These are phyloP conservation scores for Zaprionus inermis DNA, from an alignment of 1,140 invertebrate species.

Conservation along the genomic window DNA sequence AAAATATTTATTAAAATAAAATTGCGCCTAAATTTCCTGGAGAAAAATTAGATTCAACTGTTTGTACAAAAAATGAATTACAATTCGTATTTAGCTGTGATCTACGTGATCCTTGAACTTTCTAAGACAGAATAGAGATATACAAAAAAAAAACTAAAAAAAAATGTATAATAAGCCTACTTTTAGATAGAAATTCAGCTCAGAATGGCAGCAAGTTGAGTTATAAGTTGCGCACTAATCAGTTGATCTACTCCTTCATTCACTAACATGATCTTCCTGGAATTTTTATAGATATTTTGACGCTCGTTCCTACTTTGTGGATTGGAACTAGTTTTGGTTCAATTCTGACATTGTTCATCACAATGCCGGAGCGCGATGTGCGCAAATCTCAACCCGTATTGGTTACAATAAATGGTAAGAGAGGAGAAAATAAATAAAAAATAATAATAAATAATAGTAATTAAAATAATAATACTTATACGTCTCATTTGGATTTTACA, in stretches of 20 bases:
- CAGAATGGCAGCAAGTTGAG: not conserved
- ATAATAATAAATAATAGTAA: conserved; percentile 21
- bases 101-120: too few species aligned
- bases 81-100: too few species aligned
- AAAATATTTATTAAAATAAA: too few species aligned
- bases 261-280: not conserved
- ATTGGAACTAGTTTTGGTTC: conserved; percentile 98
- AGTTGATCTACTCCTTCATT: not conserved
- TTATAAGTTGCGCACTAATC: not conserved
- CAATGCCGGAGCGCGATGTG: conserved; percentile 92
- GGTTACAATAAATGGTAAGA: conserved; percentile 94
- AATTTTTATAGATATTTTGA: conserved; percentile 67
- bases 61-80: too few species aligned
- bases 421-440: not conserved
- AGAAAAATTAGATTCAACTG: too few species aligned
- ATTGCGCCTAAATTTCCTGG: too few species aligned
- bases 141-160: too few species aligned
- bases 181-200: not conserved
- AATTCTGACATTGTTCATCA: conserved; percentile 95
- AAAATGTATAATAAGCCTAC: too few species aligned
- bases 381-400: conserved; percentile 94
- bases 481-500: conserved; percentile 77
- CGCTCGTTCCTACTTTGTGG: conserved; percentile 93
- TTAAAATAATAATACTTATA: not conserved
- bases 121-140: too few species aligned